phyloP scores from a whole-genome alignment of 1,140 invertebrate genomes.

The Scaptomyza graminum region DNA sequence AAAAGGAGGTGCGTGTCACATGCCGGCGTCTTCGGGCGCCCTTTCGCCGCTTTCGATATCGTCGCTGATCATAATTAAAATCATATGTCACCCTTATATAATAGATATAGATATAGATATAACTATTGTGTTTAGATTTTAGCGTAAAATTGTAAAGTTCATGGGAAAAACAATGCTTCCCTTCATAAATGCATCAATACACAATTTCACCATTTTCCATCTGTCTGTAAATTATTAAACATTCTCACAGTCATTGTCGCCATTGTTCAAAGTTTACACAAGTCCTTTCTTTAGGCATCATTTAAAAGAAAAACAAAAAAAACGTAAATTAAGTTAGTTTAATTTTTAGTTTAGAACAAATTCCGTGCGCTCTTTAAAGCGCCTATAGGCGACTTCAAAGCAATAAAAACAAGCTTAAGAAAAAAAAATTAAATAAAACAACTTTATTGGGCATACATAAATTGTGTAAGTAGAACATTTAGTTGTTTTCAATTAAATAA shows the following conservation, averaged over 20 bases:
- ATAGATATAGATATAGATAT: constrained; percentile 23
- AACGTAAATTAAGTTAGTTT: constrained; percentile 71
- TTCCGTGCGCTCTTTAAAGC: constrained; percentile 50
- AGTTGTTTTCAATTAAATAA: not conserved
- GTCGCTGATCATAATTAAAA: constrained; percentile 60
- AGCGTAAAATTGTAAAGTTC: constrained; percentile 32
- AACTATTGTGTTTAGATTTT: constrained; percentile 35
- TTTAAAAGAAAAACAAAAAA: constrained; percentile 21
- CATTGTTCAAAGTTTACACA: not conserved
- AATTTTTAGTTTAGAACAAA: constrained; percentile 72
- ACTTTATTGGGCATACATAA: constrained; percentile 22
- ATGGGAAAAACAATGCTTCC: not conserved
- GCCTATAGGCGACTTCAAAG: constrained; percentile 10
- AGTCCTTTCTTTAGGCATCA: constrained; percentile 3
- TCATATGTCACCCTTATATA: constrained; percentile 35
- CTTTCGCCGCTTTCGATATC: constrained; percentile 80
- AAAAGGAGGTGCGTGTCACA: constrained; percentile 80
- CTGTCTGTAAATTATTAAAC: constrained; percentile 35
- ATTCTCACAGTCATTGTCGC: constrained; percentile 1
- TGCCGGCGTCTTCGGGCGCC: constrained; percentile 78
- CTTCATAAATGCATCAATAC: not conserved
- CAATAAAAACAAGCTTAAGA: not conserved
- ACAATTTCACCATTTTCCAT: too few relatives aligned
- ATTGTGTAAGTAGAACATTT: constrained; percentile 18
- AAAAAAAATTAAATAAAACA: constrained; percentile 9